Base-by-base conservation (phyloP, 2,797 vertebrate species). In the Trachurus trachurus region DNA sequence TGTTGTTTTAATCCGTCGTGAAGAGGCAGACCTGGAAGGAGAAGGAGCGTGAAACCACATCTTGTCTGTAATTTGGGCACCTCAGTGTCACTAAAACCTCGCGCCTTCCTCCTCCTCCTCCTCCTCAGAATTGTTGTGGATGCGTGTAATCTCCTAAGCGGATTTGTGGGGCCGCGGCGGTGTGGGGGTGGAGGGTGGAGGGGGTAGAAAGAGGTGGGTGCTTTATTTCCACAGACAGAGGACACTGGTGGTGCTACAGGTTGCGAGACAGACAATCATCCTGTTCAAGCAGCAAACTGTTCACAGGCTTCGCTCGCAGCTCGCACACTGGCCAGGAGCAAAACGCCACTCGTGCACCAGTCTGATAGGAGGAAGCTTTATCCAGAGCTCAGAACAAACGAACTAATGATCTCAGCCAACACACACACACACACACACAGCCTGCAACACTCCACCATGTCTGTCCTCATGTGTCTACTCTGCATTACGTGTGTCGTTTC, bases 91-190 rank as follows among this genome's bases (percentile, higher is more conserved):
- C 71, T 74, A 57, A 81, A 90, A 76, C 78, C 68, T 26, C 1
- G 9, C 22, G 45, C 66, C 57, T 60, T 70, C 59, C 45, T 67
- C 34, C 75, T 89, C 67, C 26, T 70, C 59, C 45, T 67, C 34
- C 75, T 89, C 67, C 26, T 26, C 26, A 50, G 72, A 81, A 87
- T 84, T 80, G 78, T 92, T 84, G 83, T 73, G 70, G 82, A 83
- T 85, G 86, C 64, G 26, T 91, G 79, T 94, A 92, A 94, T 92
- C 89, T 90, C 78, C 81, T 93, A 91, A 93, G 77, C 34, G 54
- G 92, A 93, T 90, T 93, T 91, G 34, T 59, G 50, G 40, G 40
- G 47, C 8, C 19, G 54, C 15, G 19, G 47, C 19, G 6, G 16
- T 6, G 16, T 16, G 50, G 74, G 69, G 40, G 40, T 17, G 47